These are phyloP conservation scores for Xiphias gladius DNA, from an alignment of 2,113 vertebrate species.

Conservation along the genomic window DNA sequence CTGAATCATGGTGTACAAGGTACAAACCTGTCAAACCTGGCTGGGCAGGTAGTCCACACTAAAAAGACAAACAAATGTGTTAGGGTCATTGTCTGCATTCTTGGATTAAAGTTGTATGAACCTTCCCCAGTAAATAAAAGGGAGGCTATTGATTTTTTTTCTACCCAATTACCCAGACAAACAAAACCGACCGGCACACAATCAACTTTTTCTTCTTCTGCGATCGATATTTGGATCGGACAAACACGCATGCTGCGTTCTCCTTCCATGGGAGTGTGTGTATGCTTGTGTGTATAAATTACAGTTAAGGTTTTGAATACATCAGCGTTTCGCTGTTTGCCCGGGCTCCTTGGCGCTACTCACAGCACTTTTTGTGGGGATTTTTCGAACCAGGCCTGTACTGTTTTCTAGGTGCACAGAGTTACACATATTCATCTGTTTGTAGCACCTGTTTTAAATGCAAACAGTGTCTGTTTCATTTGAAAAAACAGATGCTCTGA, in stretches of 20 bases:
- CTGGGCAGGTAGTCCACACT: background rate
- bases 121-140: slow-evolving; percentile 22
- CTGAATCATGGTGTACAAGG: background rate
- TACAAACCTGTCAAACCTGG: background rate
- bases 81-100: background rate
- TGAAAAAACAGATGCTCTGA: slow-evolving; percentile 6
- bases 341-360: background rate
- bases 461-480: background rate
- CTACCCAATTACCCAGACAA: slow-evolving; percentile 71
- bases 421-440: background rate
- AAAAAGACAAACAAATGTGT: background rate
- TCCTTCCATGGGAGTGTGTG: background rate
- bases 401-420: background rate
- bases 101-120: slow-evolving; percentile 49
- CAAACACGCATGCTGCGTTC: slow-evolving; percentile 34
- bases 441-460: slow-evolving; percentile 11
- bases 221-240: slow-evolving; percentile 26
- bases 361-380: background rate
- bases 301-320: background rate
- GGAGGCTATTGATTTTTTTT: slow-evolving; percentile 70
- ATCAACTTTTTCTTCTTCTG: slow-evolving; percentile 43
- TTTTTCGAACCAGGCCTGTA: no score
- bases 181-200: slow-evolving; percentile 66
- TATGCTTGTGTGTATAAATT: background rate
- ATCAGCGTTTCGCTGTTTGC: background rate